phyloP scores from a whole-genome alignment of 2,113 vertebrate genomes.

The Meriones unguiculatus region DNA sequence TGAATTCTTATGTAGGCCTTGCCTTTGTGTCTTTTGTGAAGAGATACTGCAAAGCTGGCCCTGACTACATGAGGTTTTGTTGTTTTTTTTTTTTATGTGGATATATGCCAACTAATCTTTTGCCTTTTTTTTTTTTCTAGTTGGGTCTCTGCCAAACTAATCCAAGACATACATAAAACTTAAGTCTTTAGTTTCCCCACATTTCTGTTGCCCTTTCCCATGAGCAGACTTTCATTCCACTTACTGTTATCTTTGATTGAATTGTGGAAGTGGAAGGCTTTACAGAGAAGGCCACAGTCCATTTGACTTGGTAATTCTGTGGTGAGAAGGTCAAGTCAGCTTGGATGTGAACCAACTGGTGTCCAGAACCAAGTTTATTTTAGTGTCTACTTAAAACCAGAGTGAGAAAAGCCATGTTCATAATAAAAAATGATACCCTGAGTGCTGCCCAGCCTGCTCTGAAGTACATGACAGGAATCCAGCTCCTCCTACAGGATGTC shows the following conservation, averaged over 20 bases:
- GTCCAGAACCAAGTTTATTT: constrained; percentile 56
- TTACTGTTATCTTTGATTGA: constrained; percentile 77
- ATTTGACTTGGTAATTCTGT: constrained; percentile 62
- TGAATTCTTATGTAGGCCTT: background rate
- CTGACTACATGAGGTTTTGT: constrained; percentile 35
- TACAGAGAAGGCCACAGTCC: constrained; percentile 66
- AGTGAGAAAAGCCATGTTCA: constrained; percentile 67
- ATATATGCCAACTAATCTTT: background rate
- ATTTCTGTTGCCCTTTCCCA: constrained; percentile 73
- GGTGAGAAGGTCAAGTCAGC: constrained; percentile 68
- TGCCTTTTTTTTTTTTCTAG: background rate
- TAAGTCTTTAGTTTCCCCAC: constrained; percentile 66
- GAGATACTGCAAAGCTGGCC: constrained; percentile 3
- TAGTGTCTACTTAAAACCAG: constrained; percentile 61
- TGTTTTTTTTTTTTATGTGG: constrained; percentile 62
- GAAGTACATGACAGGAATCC: background rate
- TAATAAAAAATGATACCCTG: constrained; percentile 23
- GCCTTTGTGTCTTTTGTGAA: constrained; percentile 12
- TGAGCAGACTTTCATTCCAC: constrained; percentile 35
- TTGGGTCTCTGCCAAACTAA: constrained; percentile 73
- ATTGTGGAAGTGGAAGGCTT: constrained; percentile 71
- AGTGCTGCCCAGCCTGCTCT: background rate
- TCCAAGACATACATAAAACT: constrained; percentile 63
- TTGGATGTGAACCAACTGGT: constrained; percentile 56
- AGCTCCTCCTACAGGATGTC: background rate